Base-by-base conservation (phyloP, 2,888 invertebrate species). In the Ornithoptera alexandrae region DNA sequence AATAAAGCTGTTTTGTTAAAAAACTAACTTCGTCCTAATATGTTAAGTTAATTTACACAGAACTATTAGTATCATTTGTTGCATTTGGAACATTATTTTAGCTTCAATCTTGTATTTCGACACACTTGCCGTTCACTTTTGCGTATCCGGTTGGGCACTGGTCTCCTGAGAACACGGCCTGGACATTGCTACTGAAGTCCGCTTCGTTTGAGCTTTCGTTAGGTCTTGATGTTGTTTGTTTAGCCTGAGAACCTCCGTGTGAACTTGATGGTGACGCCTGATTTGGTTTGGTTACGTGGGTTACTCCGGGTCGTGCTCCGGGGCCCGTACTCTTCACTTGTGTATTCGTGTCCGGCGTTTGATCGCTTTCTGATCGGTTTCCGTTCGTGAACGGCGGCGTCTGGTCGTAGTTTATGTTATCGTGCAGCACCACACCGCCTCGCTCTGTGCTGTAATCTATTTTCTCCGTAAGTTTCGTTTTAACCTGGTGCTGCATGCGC, bases 81-180 rank as follows among this genome's bases (percentile, higher is more conserved):
- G 20, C 12, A 15, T 4, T 8, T 39, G 1, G 42, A 4, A 15
- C 42, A n/a, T 18, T 18, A 10, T 39, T 61, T 18, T 18, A 4
- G 3, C 42, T 46, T 39, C 22, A 46, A 30, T 60, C 30, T 2
- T 61, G 60, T 61, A 39, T 36, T 20, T 50, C 18, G 1, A 70
- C 66, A n/a, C 70, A 70, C 36, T 70, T 67, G 20, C 70, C 70
- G 12, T 63, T 20, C 10, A 70, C 53, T 60, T 65, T 70, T 8
- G 58, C 66, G n/a, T 59, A 62, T 15, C 70, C 70, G 0, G 66
- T 59, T 5, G 70, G 58, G 15, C 70, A 70, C 10, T 36, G 30
- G 36, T 70, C 66, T 7, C 62, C 70, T 1, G 50, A 17, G 12
- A 70, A 67, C 2, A 66, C 70, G 1, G 66, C 66, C 46, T 63